phyloP scores from a whole-genome alignment of 1,140 invertebrate genomes.

The Diuraphis noxia region DNA sequence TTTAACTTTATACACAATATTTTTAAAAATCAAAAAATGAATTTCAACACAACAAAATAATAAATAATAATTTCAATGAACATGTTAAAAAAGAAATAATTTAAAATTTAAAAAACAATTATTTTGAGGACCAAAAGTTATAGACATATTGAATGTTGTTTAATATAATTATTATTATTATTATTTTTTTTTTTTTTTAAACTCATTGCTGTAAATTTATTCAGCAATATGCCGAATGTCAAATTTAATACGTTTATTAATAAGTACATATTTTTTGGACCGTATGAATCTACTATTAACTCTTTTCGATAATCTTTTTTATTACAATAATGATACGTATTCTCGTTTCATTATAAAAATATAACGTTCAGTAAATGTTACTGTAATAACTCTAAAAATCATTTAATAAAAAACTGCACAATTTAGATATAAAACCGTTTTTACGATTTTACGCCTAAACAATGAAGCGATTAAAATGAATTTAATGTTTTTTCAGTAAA shows the following conservation, averaged over 20 bases:
- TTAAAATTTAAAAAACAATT: constrained; percentile 8
- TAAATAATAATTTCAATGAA: constrained; percentile 16
- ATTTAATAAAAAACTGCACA: background rate
- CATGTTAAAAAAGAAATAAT: background rate
- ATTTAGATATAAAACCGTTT: constrained; percentile 10
- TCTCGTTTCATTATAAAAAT: background rate
- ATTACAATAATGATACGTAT: background rate
- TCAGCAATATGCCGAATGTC: background rate
- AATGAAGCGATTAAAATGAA: background rate
- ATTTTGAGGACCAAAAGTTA: background rate
- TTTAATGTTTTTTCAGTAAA: constrained; percentile 9
- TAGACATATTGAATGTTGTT: background rate
- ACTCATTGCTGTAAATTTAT: background rate
- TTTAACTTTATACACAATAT: background rate
- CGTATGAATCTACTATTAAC: background rate
- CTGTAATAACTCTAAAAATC: background rate
- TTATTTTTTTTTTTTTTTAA: background rate
- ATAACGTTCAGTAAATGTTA: background rate
- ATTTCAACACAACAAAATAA: background rate
- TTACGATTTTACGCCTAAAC: background rate
- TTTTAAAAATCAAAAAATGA: background rate
- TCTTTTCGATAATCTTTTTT: background rate
- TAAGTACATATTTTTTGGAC: background rate
- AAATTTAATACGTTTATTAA: background rate
- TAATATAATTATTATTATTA: no score